phyloP scores from a whole-genome alignment of 2,113 vertebrate species.

The Paracanthobrama guichenoti region DNA sequence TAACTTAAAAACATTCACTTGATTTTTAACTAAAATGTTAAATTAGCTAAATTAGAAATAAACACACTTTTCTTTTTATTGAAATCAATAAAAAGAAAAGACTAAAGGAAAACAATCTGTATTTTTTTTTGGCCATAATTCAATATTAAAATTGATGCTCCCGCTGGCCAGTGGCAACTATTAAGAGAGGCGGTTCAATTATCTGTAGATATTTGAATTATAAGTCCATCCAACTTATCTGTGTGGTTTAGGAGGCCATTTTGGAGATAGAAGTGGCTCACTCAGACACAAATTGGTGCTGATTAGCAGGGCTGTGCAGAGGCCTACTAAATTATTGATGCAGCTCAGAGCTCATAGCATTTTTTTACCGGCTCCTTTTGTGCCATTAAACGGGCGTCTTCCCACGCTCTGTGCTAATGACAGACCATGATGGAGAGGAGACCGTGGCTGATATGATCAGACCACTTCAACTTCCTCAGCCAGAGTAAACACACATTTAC shows the following conservation, averaged over 20 bases:
- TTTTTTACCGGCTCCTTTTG: constrained; percentile 55
- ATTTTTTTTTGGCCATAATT: constrained; percentile 33
- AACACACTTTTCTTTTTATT: constrained; percentile 35
- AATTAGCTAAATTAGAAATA: constrained; percentile 23
- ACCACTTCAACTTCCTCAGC: constrained; percentile 50
- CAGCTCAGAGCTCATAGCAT: constrained; percentile 40
- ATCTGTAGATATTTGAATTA: constrained; percentile 17
- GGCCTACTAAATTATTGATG: constrained; percentile 64
- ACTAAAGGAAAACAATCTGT: constrained; percentile 35
- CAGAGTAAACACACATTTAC: constrained; percentile 57
- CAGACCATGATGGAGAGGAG: constrained; percentile 38
- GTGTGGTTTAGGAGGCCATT: constrained; percentile 54
- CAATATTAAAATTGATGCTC: constrained; percentile 40
- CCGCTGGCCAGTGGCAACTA: constrained; percentile 47
- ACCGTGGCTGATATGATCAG: constrained; percentile 53
- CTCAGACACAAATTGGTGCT: constrained; percentile 63
- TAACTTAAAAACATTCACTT: neutral
- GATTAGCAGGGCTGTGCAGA: constrained; percentile 60
- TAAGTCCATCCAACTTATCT: constrained; percentile 44
- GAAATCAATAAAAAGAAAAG: constrained; percentile 21
- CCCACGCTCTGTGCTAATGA: constrained; percentile 52
- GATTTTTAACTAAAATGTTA: neutral
- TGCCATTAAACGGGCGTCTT: constrained; percentile 58
- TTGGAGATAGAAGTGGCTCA: constrained; percentile 46
- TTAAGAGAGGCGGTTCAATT: constrained; percentile 45